Evolutionary conservation across 2,888 invertebrate genomes (phyloP), one percentile per base, ranked within the genome.

Genomic region (Agrochola litura): DNA sequence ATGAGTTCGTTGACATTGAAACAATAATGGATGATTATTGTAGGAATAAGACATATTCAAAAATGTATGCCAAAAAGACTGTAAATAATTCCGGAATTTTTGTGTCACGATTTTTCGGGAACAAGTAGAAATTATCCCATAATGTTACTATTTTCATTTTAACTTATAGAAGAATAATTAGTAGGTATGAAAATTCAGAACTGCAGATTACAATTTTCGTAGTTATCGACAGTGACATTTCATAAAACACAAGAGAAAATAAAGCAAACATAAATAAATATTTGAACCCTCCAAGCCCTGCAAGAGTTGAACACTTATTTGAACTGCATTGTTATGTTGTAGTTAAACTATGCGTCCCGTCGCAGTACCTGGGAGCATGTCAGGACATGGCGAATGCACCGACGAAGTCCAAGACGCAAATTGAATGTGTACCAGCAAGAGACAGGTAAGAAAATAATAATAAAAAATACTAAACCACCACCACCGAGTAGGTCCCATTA

Each of bases 291-390:
- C 41, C 22, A 30, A 79, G 2, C 2, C 12, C 10, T 8, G 6
- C 22, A 25, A 0, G 22, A 25, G 6, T 41, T 8, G 0, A 76
- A 41, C 25, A 52, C 4, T 41, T 22, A 52, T 14, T 66, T 58
- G 5, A 58, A 49, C 2, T 60, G 2, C n/a, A 56, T 30, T 66
- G 14, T 52, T 79, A n/a, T 52, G 67, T 91, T 91, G 61, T 90
- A 98, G 98, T 97, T 91, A 98, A 97, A 92, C 97, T 98, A 97
- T 98, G 98, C 92, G 98, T 98, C 58, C 98, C 98, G 0, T 97
- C 97, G 84, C 97, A 97, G 75, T 97, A 97, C 77, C 92, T 97
- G 91, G 95, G 97, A 73, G 97, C 97, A 61, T 98, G 98, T 92
- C 93, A 97, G 87, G 96, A 97, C 82, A 98, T 98, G 98, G 95